A percentile compares a stretch with the other conserved stretches of the same genome.
These are phyloP conservation scores for Mirounga angustirostris DNA, from an alignment of 2,113 vertebrate species.

Conservation along the genomic window DNA sequence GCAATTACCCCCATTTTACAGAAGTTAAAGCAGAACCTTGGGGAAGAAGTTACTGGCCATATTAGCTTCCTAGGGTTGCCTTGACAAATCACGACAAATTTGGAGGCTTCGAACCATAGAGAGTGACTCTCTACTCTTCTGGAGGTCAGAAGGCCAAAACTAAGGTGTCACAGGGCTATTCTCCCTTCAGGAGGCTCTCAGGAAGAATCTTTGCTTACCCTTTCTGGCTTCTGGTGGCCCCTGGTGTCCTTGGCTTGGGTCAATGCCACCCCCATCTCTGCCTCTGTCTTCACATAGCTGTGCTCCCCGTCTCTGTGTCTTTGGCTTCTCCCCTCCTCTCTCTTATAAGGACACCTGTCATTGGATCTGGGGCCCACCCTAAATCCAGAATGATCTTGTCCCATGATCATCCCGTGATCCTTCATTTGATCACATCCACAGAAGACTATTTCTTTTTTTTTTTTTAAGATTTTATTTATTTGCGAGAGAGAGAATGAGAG, in stretches of 20 bases:
- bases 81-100: not conserved
- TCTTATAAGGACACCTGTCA: not conserved
- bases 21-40: not conserved
- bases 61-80: not conserved
- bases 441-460: not conserved
- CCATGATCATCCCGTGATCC: not conserved
- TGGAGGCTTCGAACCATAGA: not conserved
- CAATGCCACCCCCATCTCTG: not conserved
- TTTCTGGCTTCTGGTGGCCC: not conserved
- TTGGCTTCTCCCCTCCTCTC: no score
- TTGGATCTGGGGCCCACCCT: not conserved
- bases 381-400: not conserved
- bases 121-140: not conserved
- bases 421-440: not conserved
- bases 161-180: no score
- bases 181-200: not conserved
- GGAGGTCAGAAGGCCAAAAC: not conserved
- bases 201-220: not conserved
- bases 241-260: not conserved
- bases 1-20: not conserved
- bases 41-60: not conserved
- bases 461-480: no score
- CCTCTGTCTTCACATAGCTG: fast-evolving
- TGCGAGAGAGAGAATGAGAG: no score
- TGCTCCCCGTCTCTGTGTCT: not conserved